These are phyloP conservation scores for Diceros bicornis DNA, from an alignment of 2,797 vertebrate genomes.

Conservation along the genomic window DNA sequence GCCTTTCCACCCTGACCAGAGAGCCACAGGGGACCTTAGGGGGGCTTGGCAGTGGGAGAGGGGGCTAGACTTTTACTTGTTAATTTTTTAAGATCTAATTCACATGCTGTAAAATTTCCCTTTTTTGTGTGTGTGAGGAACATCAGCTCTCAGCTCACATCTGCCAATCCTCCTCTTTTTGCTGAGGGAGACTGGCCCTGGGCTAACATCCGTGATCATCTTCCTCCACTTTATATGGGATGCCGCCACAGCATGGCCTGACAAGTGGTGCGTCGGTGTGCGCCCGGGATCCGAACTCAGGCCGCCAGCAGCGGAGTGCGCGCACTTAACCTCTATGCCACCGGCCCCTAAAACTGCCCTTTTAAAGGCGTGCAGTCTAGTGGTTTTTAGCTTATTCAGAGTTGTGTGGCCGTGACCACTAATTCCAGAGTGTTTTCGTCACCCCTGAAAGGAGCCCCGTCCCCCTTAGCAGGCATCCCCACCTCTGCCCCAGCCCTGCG, in stretches of 20 bases:
- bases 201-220: too few species aligned
- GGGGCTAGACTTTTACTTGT: neutral
- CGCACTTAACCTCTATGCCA: too few species aligned
- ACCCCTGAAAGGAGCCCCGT: fast-evolving
- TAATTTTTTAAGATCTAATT: neutral
- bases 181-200: too few species aligned
- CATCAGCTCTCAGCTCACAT: too few species aligned
- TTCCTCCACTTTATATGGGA: too few species aligned
- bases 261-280: too few species aligned
- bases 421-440: neutral
- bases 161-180: too few species aligned
- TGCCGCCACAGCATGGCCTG: too few species aligned
- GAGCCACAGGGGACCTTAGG: fast-evolving
- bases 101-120: fast-evolving
- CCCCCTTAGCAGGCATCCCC: fast-evolving
- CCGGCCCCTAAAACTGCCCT: neutral
- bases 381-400: fast-evolving
- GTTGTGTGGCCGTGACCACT: neutral
- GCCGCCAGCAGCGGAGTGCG: too few species aligned
- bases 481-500: fast-evolving
- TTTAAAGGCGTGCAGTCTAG: fast-evolving
- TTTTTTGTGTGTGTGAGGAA: too few species aligned
- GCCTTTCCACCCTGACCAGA: fast-evolving
- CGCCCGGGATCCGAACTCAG: too few species aligned
- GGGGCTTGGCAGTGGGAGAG: too few species aligned